These are phyloP conservation scores for Gallinago paraguaiae DNA, from an alignment of 2,113 vertebrate species.

Conservation along the genomic window DNA sequence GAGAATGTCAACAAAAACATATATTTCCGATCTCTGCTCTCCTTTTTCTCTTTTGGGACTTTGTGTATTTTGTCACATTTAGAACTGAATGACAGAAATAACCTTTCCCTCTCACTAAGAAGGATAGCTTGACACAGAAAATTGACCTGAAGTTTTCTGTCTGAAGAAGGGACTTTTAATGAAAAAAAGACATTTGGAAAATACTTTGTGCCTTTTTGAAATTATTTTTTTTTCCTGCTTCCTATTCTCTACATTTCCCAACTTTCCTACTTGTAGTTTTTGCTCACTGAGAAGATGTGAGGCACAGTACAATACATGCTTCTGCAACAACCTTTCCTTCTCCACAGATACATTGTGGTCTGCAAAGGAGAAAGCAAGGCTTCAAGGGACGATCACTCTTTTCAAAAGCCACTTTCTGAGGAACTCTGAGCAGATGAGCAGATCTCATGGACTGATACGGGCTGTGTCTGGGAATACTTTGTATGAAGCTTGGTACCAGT, in stretches of 20 bases:
- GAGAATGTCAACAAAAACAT: slow-evolving; percentile 32
- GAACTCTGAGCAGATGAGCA: not conserved
- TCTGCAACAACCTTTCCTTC: not conserved
- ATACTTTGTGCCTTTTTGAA: not conserved
- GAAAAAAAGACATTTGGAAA: not conserved
- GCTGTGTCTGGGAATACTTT: not conserved
- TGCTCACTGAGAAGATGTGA: not conserved
- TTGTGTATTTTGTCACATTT: slow-evolving; percentile 46
- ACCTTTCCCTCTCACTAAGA: slow-evolving; percentile 57
- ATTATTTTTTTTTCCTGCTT: not conserved
- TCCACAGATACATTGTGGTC: not conserved
- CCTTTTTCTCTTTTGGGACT: slow-evolving; percentile 39
- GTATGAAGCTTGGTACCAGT: not conserved
- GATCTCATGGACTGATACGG: not conserved
- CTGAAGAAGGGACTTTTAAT: not conserved
- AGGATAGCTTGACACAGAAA: slow-evolving; percentile 48
- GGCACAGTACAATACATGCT: not conserved
- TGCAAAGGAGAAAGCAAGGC: not conserved
- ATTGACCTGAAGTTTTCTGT: slow-evolving; percentile 23
- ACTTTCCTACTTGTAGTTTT: not conserved
- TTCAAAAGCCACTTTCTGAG: not conserved
- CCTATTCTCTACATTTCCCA: not conserved
- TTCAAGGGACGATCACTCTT: not conserved
- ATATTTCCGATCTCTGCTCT: not conserved
- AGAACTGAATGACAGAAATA: slow-evolving; percentile 55